Evolutionary conservation across 2,888 invertebrate species (phyloP).

Genomic region (Epirrhoe tristata): DNA sequence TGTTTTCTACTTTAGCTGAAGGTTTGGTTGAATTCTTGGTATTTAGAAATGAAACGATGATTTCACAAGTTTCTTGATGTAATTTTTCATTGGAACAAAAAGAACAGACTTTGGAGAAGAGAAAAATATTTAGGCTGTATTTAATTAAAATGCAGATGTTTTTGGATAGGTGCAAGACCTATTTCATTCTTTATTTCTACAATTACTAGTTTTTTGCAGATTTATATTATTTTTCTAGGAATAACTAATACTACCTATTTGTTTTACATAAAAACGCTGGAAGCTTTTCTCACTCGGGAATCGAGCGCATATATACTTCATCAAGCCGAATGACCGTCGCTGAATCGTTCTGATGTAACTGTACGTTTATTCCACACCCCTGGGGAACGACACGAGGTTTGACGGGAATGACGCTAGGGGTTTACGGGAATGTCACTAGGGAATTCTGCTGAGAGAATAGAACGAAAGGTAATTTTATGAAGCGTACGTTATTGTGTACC

Average conservation of each 20-base stretch:
- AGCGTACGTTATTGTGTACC: background rate
- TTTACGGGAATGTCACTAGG: background rate
- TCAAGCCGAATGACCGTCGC: conserved; percentile 50
- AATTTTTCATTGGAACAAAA: too few species aligned
- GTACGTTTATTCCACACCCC: conserved; percentile 23
- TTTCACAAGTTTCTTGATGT: too few species aligned
- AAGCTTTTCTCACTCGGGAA: conserved; percentile 41
- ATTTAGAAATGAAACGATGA: too few species aligned
- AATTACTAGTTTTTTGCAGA: too few species aligned
- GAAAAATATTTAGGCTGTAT: too few species aligned
- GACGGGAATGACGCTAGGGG: conserved; percentile 15
- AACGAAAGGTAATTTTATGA: background rate
- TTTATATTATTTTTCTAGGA: background rate
- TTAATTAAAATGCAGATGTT: too few species aligned
- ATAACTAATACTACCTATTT: background rate
- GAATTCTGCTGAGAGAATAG: background rate
- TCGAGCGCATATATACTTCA: conserved; percentile 49
- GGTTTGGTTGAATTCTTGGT: too few species aligned
- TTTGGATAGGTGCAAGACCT: too few species aligned
- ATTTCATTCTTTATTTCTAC: too few species aligned
- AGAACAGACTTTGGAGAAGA: too few species aligned
- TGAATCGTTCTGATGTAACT: conserved; percentile 41
- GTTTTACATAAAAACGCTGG: too few species aligned
- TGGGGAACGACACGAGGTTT: background rate
- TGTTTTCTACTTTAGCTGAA: too few species aligned